phyloP scores from a whole-genome alignment of 2,888 invertebrate genomes.

The Xylota segnis region DNA sequence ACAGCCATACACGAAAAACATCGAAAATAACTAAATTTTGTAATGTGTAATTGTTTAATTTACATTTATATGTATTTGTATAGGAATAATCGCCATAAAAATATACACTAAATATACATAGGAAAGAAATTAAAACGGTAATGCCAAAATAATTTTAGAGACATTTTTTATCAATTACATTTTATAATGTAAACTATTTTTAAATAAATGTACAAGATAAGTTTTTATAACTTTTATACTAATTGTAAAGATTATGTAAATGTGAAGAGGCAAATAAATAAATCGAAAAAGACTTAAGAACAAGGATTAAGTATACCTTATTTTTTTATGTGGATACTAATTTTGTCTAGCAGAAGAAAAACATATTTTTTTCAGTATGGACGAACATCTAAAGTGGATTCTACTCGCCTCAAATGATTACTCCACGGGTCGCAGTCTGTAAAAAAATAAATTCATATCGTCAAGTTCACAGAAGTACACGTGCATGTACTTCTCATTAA shows the following conservation, averaged over 20 bases:
- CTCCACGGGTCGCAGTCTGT: too few species aligned
- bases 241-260: constrained; percentile 50
- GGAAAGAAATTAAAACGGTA: constrained; percentile 1
- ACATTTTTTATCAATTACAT: background rate
- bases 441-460: too few species aligned
- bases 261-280: constrained; percentile 50
- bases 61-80: constrained; percentile 12
- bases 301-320: too few species aligned
- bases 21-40: constrained; percentile 23
- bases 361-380: too few species aligned
- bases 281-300: background rate
- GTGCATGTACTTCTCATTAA: too few species aligned
- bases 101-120: constrained; percentile 11
- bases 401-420: too few species aligned
- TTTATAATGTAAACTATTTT: constrained; percentile 19
- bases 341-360: too few species aligned
- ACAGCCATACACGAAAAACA: constrained; percentile 30
- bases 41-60: background rate
- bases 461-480: too few species aligned
- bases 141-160: constrained; percentile 8
- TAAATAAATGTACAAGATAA: constrained; percentile 36
- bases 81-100: constrained; percentile 25
- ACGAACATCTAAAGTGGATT: too few species aligned
- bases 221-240: constrained; percentile 64
- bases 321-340: too few species aligned